Percentiles rank a stretch among this genome's conserved stretches.
Conservation (phyloP, 2,888 invertebrate species). For the Eutolmus rufibarbis region DNA sequence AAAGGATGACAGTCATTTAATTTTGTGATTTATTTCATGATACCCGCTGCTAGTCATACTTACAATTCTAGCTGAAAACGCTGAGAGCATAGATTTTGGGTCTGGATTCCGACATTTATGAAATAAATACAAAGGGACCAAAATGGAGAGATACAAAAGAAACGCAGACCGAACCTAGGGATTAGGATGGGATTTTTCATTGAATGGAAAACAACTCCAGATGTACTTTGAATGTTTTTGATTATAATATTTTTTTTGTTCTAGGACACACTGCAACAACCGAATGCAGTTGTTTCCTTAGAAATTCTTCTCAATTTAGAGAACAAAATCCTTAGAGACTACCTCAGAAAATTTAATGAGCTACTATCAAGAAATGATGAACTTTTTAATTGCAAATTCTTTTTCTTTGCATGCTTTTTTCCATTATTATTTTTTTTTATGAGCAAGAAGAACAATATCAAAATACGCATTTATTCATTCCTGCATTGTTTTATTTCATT, state of each 20-base stretch:
- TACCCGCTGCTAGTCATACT: too few species aligned
- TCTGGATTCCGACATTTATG: neutral
- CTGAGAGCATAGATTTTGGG: neutral
- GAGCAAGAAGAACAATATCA: too few species aligned
- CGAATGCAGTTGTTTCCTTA: neutral
- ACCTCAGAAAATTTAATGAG: too few species aligned
- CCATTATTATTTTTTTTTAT: too few species aligned
- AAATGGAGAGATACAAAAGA: neutral
- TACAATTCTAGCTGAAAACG: neutral
- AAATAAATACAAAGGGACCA: neutral
- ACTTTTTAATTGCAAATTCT: neutral
- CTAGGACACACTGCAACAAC: neutral
- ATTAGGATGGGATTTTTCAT: neutral
- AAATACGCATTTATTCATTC: too few species aligned
- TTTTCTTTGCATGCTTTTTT: too few species aligned
- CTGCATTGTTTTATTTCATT: too few species aligned
- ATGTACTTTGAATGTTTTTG: neutral
- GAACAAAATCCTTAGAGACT: too few species aligned
- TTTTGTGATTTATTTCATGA: slow-evolving; percentile 13
- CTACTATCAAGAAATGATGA: neutral
- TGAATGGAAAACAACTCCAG: neutral
- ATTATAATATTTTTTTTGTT: neutral
- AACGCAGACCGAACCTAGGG: neutral
- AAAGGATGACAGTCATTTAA: neutral
- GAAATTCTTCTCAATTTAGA: neutral